Base-by-base conservation (phyloP, 2,888 invertebrate species). In the Harpalus rufipes region DNA sequence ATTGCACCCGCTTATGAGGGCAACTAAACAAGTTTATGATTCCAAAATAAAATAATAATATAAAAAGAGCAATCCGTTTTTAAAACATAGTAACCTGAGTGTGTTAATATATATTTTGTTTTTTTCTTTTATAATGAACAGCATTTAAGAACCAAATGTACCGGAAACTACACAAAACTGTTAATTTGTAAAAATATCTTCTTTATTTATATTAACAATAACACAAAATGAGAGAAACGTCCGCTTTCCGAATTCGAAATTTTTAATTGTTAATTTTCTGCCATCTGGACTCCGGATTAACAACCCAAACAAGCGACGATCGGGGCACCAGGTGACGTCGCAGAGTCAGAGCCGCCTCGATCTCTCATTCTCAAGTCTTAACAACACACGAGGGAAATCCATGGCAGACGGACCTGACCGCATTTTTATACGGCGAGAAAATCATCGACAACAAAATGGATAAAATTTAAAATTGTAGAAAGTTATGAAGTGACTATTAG, bases 371-470 rank as follows among this genome's bases (percentile, higher is more conserved):
- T 5, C 32, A 12, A 51, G 10, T 51, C 44, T 51, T 12, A 12
- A 51, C 44, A 12, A 51, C 44, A 18, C 18, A 10, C 18, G 72
- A 74, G 72, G 72, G 72, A 74, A 74, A 74, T 74, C 44, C 72
- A 16, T 18, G 44, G 44, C 10, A 74, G 39, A 39, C 39, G 39
- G 41, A 44, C 3, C 72, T 74, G 72, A 74, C 72, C 72, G 72
- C 72, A 74, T 74, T 74, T 74, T 74, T 74, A 74, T 74, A 74
- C 72, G 44, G 16, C 44, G 72, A 74, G 72, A 74, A 74, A 74
- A 74, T 41, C 44, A 12, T 44, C 72, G 18, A 21, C 44, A 18
- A 12, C 32, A 25, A n/a, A 68, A 32, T 14, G 32, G 7, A 44
- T 74, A 44, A 74, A 74, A 74, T 44, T 74, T 74, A 41, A 74